Evolutionary conservation across 2,797 vertebrate species (phyloP).

Genomic region (Prunella strophiata): DNA sequence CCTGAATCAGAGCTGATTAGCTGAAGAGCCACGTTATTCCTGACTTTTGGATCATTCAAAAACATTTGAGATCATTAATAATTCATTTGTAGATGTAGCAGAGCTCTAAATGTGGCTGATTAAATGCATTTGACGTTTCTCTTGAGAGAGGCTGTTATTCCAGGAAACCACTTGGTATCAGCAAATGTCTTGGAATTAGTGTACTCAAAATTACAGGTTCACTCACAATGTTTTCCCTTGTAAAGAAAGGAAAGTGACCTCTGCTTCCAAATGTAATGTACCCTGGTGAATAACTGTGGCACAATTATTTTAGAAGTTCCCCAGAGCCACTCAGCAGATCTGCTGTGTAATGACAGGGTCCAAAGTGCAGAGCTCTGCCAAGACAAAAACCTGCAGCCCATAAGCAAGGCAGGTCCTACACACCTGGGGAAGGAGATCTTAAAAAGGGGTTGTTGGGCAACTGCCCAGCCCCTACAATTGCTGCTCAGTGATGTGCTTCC

Average conservation of each 20-base stretch:
- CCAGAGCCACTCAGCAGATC: background rate
- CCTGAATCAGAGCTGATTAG: conserved; percentile 32
- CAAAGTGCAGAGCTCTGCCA: background rate
- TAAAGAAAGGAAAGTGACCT: background rate
- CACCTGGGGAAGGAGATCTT: background rate
- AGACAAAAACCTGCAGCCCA: background rate
- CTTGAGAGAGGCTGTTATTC: conserved; percentile 54
- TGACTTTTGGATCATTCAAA: conserved; percentile 46
- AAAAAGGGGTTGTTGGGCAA: background rate
- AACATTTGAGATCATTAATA: conserved; percentile 59
- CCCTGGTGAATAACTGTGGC: background rate
- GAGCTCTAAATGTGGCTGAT: conserved; percentile 62
- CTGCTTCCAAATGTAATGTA: background rate
- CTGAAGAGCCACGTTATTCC: conserved; percentile 8
- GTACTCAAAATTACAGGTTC: background rate
- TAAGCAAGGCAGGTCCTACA: background rate
- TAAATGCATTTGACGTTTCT: conserved; percentile 62
- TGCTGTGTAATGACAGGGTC: background rate
- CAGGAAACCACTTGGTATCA: conserved; percentile 47
- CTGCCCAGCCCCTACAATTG: background rate
- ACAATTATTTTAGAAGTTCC: background rate
- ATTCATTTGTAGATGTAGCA: conserved; percentile 59
- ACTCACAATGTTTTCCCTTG: background rate
- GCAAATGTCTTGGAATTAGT: conserved; percentile 37
- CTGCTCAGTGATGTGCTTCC: background rate